Conservation (phyloP, 2,797 vertebrate species). For the Aplochiton taeniatus region DNA sequence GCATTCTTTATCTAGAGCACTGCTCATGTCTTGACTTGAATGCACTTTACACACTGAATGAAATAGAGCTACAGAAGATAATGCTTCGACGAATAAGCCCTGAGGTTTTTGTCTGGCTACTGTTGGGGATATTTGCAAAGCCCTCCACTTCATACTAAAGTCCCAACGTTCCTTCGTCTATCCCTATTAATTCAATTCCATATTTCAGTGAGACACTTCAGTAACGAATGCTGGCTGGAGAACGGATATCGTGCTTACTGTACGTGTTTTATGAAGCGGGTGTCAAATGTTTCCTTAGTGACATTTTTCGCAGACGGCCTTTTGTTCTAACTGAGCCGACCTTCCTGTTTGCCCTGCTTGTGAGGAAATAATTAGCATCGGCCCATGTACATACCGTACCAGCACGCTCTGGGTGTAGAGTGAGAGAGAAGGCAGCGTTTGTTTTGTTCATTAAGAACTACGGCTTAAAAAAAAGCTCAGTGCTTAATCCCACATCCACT, state of each 20-base stretch:
- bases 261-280: not conserved
- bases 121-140: too few relatives aligned
- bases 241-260: too few relatives aligned
- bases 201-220: too few relatives aligned
- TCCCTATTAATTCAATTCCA: too few relatives aligned
- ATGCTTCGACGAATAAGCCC: conserved; percentile 36
- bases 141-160: too few relatives aligned
- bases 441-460: conserved; percentile 70
- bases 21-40: conserved; percentile 69
- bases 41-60: conserved; percentile 42
- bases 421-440: conserved; percentile 61
- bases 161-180: too few relatives aligned
- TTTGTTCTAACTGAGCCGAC: conserved; percentile 9
- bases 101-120: conserved; percentile 20
- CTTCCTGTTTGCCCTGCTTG: conserved; percentile 34
- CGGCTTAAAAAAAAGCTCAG: conserved; percentile 58
- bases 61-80: conserved; percentile 33
- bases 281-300: conserved; percentile 15
- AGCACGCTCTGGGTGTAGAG: conserved; percentile 40
- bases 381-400: conserved; percentile 49
- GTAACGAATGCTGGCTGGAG: too few relatives aligned
- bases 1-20: conserved; percentile 62
- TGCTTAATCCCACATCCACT: conserved; percentile 63
- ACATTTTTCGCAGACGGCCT: conserved; percentile 23
- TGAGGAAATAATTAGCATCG: conserved; percentile 54